phyloP scores from a whole-genome alignment of 2,888 invertebrate species.

The Chirona hameri region DNA sequence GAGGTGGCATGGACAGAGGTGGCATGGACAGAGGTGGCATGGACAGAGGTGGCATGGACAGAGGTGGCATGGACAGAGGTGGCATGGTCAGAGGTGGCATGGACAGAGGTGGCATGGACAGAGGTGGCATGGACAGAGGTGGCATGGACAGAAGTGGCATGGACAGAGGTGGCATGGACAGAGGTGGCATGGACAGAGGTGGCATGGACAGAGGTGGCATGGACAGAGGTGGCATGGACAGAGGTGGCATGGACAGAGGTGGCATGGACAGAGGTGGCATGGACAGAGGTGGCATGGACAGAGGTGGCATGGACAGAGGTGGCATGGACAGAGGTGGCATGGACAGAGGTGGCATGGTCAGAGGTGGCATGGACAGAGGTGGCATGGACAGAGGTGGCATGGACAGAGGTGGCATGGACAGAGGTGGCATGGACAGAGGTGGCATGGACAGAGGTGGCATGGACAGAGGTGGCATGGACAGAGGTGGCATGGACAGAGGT shows the following conservation, averaged over 20 bases:
- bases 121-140: background rate
- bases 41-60: background rate
- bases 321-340: background rate
- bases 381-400: background rate
- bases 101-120: too few species aligned
- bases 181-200: too few species aligned
- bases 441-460: background rate
- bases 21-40: background rate
- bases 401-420: background rate
- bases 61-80: background rate
- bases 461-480: background rate
- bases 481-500: background rate
- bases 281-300: background rate
- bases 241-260: background rate
- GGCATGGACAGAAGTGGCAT: background rate
- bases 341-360: background rate
- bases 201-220: background rate
- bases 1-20: background rate
- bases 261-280: too few species aligned
- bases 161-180: background rate
- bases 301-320: background rate
- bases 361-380: background rate
- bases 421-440: too few species aligned
- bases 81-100: background rate
- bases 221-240: background rate